Evolutionary conservation across 2,888 invertebrate species (phyloP).

Genomic region (Noctua fimbriata): DNA sequence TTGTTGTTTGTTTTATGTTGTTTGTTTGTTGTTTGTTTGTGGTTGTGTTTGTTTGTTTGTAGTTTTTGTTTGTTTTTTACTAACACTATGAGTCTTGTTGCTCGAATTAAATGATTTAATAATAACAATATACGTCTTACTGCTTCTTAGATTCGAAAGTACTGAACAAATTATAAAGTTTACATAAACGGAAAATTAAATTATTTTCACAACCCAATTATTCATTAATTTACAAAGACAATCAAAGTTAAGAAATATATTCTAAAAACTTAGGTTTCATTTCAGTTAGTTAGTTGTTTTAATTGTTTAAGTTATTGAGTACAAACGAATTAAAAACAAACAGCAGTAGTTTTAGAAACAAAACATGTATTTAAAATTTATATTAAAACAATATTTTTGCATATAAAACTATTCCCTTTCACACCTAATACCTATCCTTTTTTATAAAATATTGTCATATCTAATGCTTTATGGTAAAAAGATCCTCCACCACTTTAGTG

Average conservation of each 20-base stretch:
- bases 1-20: too few relatives aligned
- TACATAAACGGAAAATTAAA: not conserved
- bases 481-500: not conserved
- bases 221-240: not conserved
- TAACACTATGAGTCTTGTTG: too few relatives aligned
- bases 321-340: not conserved
- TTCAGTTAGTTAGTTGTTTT: not conserved
- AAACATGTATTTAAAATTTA: not conserved
- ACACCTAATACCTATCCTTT: not conserved
- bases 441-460: slow-evolving; percentile 35
- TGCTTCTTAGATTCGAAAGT: not conserved
- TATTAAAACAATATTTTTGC: not conserved
- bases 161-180: slow-evolving; percentile 12
- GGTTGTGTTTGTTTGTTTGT: too few relatives aligned
- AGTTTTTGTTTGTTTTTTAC: too few relatives aligned
- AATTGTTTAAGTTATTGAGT: not conserved
- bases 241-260: not conserved
- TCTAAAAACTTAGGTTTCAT: not conserved
- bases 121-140: not conserved
- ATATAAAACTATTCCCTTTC: not conserved
- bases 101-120: too few relatives aligned
- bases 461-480: not conserved
- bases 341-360: not conserved
- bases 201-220: not conserved
- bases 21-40: too few relatives aligned